Conservation (phyloP, 2,888 invertebrate genomes). For the Crioceris asparagi region DNA sequence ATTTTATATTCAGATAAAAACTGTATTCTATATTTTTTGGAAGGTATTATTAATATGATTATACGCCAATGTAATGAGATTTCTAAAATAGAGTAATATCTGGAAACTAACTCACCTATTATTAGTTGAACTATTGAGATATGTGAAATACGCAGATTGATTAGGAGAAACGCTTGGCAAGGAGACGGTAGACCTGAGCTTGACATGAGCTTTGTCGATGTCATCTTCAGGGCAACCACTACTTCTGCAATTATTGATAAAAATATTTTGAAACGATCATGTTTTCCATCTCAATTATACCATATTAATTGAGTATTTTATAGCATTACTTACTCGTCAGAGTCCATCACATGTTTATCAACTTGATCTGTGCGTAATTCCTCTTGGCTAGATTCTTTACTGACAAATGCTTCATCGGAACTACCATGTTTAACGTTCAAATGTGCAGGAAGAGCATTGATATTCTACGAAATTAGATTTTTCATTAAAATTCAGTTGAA, state of each 20-base stretch:
- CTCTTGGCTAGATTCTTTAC: conserved; percentile 47
- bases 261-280: neutral
- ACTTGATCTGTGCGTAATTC: conserved; percentile 28
- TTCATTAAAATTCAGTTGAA: no score
- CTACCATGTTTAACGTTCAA: conserved; percentile 30
- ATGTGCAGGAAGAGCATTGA: conserved; percentile 37
- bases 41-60: no score
- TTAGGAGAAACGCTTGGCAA: conserved; percentile 34
- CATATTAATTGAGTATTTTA: neutral
- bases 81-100: no score
- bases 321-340: conserved; percentile 36
- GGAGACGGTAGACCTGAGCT: no score
- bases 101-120: conserved; percentile 16
- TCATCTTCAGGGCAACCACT: conserved; percentile 49
- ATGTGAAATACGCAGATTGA: conserved; percentile 19
- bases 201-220: no score
- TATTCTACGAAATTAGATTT: no score
- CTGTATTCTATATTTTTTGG: no score
- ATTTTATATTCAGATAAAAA: no score
- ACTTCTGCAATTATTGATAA: conserved; percentile 34
- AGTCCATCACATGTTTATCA: conserved; percentile 27
- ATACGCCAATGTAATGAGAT: no score
- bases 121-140: conserved; percentile 16
- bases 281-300: neutral
- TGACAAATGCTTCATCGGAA: conserved; percentile 42